A percentile compares a stretch with the other conserved stretches of the same genome.
These are phyloP conservation scores for Cottus gobio DNA, from an alignment of 2,113 vertebrate genomes.

Conservation along the genomic window DNA sequence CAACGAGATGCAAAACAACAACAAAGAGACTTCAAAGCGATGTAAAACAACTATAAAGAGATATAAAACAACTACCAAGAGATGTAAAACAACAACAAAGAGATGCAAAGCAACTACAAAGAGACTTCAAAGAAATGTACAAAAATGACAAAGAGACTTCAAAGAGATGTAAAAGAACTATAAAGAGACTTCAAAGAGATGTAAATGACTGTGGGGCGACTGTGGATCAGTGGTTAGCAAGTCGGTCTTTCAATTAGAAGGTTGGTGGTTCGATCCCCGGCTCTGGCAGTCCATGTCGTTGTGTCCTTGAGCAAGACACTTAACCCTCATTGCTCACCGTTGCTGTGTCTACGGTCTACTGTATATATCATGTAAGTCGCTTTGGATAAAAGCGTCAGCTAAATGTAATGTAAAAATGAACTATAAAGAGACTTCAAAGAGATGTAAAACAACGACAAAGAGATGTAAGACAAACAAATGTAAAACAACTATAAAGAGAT, in stretches of 20 bases:
- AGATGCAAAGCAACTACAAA: background rate
- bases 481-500: background rate
- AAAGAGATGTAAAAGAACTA: background rate
- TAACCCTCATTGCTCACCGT: too few species aligned
- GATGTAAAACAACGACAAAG: background rate
- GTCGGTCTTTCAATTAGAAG: too few species aligned
- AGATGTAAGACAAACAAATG: too few species aligned
- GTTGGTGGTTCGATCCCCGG: too few species aligned
- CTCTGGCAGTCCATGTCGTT: too few species aligned
- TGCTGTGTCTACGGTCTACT: too few species aligned
- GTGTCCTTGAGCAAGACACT: too few species aligned
- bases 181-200: background rate
- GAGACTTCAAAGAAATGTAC: background rate
- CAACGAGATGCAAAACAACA: background rate
- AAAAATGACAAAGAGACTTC: background rate
- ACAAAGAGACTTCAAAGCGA: background rate
- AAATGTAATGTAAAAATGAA: background rate
- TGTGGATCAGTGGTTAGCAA: too few species aligned
- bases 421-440: too few species aligned
- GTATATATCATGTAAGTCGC: too few species aligned
- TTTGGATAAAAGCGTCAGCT: too few species aligned
- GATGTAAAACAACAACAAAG: background rate
- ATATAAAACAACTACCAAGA: background rate
- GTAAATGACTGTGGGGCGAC: too few species aligned
- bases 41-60: background rate